Evolutionary conservation across 1,140 invertebrate species (phyloP), one percentile per base, ranked within the genome.

Genomic region (Heliothis subflexa): DNA sequence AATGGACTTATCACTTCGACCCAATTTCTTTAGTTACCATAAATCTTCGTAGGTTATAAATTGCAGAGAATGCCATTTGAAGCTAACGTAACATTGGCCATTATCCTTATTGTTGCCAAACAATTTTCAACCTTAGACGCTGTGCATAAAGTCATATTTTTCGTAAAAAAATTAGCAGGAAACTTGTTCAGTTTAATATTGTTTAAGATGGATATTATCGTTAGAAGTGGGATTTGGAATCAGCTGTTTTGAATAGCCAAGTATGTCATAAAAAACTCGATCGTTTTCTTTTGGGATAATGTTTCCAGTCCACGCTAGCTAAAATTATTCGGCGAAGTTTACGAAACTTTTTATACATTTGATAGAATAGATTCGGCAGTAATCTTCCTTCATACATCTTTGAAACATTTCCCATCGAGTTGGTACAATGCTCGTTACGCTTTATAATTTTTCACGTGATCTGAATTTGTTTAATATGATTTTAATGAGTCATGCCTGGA

Each of bases 1-100:
- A 80, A 80, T 80, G 45, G 73, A 77, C 66, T 80, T 80, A 80
- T 76, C 73, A 72, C 16, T 64, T 55, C 50, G 79, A 80, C 79
- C 79, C 59, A 80, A 72, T 80, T 80, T 52, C 55, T 75, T 77
- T 14, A 9, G 62, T 64, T 68, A 18, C 55, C 55, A 68, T 74
- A 79, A 74, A 79, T 75, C 71, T 79, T 79, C 33, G 49, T 55
- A 18, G 50, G 78, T 54, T 64, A 64, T 79, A 74, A 79, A 75
- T 64, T 75, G 59, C 57, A 75, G 73, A 45, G 25, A 75, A 75
- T 64, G 59, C 28, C 59, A 64, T 61, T 62, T 50, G 49, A 64
- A 73, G 47, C 73, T 75, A 28, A 50, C 59, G 40, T 40, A 75
- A 64, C 45, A 52, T 28, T 73, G 40, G 18, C 25, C 47, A 28